Conservation (phyloP, 2,888 invertebrate species). For the Microctonus aethiopoides region DNA sequence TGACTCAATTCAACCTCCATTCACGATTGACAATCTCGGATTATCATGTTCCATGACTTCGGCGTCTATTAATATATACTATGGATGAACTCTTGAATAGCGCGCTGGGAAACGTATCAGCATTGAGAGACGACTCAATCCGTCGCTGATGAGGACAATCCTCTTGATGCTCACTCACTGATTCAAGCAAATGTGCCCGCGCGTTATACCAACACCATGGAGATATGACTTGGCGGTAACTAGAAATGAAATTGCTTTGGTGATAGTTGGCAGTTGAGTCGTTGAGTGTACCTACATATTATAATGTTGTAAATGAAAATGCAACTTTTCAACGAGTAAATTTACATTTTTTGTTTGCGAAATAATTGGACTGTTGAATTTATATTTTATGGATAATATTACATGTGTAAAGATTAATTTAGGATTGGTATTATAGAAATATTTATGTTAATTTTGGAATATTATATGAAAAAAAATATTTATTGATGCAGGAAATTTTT, state of each 20-base stretch:
- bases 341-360: too few relatives aligned
- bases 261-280: too few relatives aligned
- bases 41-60: constrained; percentile 39
- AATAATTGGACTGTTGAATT: too few relatives aligned
- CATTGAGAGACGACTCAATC: constrained; percentile 31
- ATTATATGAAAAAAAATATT: too few relatives aligned
- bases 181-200: constrained; percentile 24
- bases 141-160: constrained; percentile 39
- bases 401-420: too few relatives aligned
- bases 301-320: too few relatives aligned
- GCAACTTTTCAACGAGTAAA: too few relatives aligned
- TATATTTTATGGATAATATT: too few relatives aligned
- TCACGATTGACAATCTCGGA: constrained; percentile 36
- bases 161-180: constrained; percentile 37
- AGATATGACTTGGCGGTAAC: constrained; percentile 18
- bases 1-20: constrained; percentile 1
- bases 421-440: too few relatives aligned
- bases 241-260: neutral
- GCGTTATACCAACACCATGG: neutral
- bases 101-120: constrained; percentile 37
- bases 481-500: too few relatives aligned
- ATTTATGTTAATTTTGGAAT: too few relatives aligned
- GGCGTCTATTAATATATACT: constrained; percentile 41
- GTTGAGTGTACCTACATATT: too few relatives aligned
- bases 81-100: constrained; percentile 32